Evolutionary conservation across 2,888 invertebrate genomes (phyloP).

Genomic region (Cataglyphis cursor): DNA sequence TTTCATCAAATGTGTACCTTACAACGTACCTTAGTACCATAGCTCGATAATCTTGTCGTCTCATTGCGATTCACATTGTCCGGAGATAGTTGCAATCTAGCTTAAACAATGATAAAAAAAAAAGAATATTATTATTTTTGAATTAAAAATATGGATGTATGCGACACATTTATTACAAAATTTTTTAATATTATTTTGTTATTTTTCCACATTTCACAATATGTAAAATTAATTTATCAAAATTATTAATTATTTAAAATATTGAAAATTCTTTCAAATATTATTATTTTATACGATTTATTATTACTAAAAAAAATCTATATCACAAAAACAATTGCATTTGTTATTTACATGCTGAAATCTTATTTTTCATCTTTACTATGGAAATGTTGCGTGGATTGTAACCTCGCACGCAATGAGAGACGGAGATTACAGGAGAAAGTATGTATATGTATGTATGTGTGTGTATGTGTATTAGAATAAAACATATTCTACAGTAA

Average conservation of each 20-base stretch:
- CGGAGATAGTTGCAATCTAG: neutral
- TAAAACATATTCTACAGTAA: conserved; percentile 55
- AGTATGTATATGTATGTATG: neutral
- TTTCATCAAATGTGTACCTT: conserved; percentile 32
- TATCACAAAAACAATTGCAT: neutral
- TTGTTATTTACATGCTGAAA: conserved; percentile 13
- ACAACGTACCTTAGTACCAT: conserved; percentile 46
- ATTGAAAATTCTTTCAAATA: neutral
- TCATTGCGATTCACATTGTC: conserved; percentile 13
- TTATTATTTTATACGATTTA: neutral
- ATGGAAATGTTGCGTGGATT: neutral
- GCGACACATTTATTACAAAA: neutral
- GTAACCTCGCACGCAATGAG: conserved; percentile 26
- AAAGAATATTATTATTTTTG: neutral
- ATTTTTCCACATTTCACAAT: neutral
- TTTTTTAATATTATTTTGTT: neutral
- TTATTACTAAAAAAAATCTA: neutral
- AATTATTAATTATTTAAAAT: neutral
- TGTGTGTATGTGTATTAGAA: neutral
- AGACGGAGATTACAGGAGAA: conserved; percentile 40
- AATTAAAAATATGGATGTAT: neutral
- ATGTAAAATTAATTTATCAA: neutral
- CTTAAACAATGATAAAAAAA: neutral
- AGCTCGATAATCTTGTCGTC: conserved; percentile 28
- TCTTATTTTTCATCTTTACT: conserved; percentile 4